These are phyloP conservation scores for Margarornis squamiger DNA, from an alignment of 2,797 vertebrate species.

Conservation along the genomic window DNA sequence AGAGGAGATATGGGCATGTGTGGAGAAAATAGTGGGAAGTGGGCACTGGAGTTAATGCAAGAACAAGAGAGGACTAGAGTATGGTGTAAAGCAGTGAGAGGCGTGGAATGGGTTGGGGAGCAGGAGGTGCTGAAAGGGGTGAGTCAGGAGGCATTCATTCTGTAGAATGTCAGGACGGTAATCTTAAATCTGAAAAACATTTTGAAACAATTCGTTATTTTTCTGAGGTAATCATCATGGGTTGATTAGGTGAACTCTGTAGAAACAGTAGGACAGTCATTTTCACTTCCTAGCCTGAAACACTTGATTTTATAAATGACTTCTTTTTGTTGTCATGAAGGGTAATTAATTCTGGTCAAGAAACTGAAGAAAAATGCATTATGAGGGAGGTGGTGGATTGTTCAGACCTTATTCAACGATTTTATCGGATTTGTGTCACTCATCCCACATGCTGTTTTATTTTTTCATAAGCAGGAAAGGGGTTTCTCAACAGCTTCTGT, in stretches of 20 bases:
- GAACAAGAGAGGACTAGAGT: background rate
- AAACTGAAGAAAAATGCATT: background rate
- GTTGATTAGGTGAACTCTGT: background rate
- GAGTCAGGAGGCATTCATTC: background rate
- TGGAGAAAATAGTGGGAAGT: background rate
- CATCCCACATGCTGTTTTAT: background rate
- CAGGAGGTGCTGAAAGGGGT: background rate
- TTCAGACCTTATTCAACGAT: background rate
- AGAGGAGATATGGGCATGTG: background rate
- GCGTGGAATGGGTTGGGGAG: background rate
- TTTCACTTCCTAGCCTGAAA: background rate
- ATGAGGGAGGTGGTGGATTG: background rate
- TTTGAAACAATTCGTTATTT: background rate
- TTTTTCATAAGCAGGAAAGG: background rate
- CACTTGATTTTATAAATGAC: background rate
- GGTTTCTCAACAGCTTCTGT: background rate
- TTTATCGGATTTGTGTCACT: background rate
- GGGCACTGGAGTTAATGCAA: background rate
- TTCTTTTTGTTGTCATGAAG: background rate
- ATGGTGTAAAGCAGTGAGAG: background rate
- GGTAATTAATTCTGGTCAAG: background rate
- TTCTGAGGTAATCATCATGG: background rate
- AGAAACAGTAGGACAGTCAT: background rate
- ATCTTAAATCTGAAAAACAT: background rate
- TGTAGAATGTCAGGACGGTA: background rate